Evolutionary conservation across 2,888 invertebrate genomes (phyloP).

Genomic region (Agrilus cyanescens): DNA sequence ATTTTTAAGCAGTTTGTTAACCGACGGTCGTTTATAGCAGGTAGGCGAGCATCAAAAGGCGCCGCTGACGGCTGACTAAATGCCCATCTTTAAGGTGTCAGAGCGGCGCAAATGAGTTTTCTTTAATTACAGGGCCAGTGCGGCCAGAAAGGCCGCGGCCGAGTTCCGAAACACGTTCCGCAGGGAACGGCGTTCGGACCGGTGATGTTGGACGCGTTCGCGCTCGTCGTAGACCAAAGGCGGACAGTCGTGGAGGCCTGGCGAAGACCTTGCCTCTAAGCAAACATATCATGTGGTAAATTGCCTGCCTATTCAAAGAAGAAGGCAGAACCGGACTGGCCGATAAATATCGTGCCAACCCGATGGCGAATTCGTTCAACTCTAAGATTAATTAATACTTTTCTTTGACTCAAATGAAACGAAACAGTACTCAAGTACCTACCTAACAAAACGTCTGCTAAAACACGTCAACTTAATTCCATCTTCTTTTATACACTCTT

Average conservation of each 20-base stretch:
- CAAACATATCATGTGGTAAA: slow-evolving; percentile 39
- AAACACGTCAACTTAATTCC: too few relatives aligned
- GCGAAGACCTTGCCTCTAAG: slow-evolving; percentile 35
- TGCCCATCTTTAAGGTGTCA: slow-evolving; percentile 40
- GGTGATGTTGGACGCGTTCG: slow-evolving; percentile 9
- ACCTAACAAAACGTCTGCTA: too few relatives aligned
- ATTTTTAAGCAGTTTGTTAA: slow-evolving; percentile 35
- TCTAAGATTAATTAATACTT: too few relatives aligned
- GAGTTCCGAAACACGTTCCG: slow-evolving; percentile 16
- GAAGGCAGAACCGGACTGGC: too few relatives aligned
- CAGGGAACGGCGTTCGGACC: slow-evolving; percentile 4
- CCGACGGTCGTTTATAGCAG: slow-evolving; percentile 34
- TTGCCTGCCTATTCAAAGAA: slow-evolving; percentile 32
- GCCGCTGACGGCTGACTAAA: slow-evolving; percentile 40
- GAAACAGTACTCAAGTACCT: too few relatives aligned
- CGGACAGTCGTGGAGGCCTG: slow-evolving; percentile 18
- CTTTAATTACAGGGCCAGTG: slow-evolving; percentile 38
- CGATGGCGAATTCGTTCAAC: too few relatives aligned
- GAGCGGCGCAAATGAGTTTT: slow-evolving; percentile 38
- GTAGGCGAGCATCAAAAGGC: slow-evolving; percentile 35
- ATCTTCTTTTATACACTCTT: too few relatives aligned
- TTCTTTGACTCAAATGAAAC: too few relatives aligned
- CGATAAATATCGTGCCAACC: too few relatives aligned
- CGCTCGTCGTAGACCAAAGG: slow-evolving; percentile 12
- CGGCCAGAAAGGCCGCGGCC: slow-evolving; percentile 27